Evolutionary conservation across 2,888 invertebrate species (phyloP).

Genomic region (Timema podura): DNA sequence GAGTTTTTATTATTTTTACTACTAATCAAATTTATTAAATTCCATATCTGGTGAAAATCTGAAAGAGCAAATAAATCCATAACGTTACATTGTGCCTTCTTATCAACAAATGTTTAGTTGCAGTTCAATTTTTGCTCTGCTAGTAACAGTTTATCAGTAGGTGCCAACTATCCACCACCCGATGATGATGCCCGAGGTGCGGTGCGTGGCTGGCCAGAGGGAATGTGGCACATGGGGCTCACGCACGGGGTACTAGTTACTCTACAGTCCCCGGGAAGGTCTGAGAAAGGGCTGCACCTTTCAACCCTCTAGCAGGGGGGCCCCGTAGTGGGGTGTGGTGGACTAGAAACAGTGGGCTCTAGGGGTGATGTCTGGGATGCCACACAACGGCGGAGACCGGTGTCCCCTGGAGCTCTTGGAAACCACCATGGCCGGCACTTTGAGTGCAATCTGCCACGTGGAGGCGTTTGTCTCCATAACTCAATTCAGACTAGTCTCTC

Average conservation of each 20-base stretch:
- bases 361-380: slow-evolving; percentile 46
- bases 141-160: too few relatives aligned
- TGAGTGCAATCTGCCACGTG: slow-evolving; percentile 74
- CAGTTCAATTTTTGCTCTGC: too few relatives aligned
- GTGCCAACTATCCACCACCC: background rate
- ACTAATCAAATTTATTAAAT: too few relatives aligned
- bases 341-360: slow-evolving; percentile 67
- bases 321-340: slow-evolving; percentile 60
- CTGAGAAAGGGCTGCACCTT: slow-evolving; percentile 66
- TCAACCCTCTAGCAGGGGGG: slow-evolving; percentile 68
- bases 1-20: too few relatives aligned
- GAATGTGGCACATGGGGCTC: slow-evolving; percentile 73
- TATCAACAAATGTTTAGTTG: too few relatives aligned
- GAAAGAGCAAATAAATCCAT: too few relatives aligned
- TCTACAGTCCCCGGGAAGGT: slow-evolving; percentile 71
- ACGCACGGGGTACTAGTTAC: slow-evolving; percentile 60
- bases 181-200: background rate
- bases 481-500: slow-evolving; percentile 85
- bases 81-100: too few relatives aligned
- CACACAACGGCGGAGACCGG: slow-evolving; percentile 45
- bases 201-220: slow-evolving; percentile 51
- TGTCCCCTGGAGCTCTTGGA: slow-evolving; percentile 57
- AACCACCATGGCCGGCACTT: slow-evolving; percentile 67
- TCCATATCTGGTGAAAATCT: too few relatives aligned
- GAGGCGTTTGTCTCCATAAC: slow-evolving; percentile 54